Conservation (phyloP, 2,888 invertebrate genomes). For the Oscheius myriophilus region DNA sequence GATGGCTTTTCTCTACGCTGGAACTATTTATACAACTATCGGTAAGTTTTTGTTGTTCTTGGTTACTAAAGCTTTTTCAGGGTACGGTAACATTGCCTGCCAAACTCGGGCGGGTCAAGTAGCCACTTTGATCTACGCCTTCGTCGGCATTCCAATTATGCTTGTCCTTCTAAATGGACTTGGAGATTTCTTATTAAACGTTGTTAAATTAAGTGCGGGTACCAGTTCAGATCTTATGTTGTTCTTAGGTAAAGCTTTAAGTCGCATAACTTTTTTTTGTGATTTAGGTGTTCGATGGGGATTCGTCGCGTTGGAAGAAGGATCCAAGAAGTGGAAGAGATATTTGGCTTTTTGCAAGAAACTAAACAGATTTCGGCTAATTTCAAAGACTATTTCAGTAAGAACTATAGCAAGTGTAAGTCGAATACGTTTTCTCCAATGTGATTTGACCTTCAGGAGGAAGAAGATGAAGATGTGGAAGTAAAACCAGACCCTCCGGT, state of each 20-base stretch:
- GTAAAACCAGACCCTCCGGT: conserved; percentile 60
- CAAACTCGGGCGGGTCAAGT: conserved; percentile 85
- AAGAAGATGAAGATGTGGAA: conserved; percentile 49
- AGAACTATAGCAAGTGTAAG: conserved; percentile 9
- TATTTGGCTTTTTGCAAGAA: conserved; percentile 20
- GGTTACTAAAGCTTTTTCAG: conserved; percentile 74
- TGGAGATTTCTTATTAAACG: conserved; percentile 82
- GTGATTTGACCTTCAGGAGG: conserved; percentile 28
- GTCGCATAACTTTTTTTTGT: neutral
- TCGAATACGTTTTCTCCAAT: too few relatives aligned
- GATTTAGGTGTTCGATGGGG: conserved; percentile 30
- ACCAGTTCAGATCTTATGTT: conserved; percentile 36
- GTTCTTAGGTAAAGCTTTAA: conserved; percentile 35
- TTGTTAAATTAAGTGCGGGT: conserved; percentile 46
- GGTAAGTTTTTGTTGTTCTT: conserved; percentile 39
- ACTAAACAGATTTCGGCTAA: conserved; percentile 7
- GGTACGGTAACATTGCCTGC: conserved; percentile 95
- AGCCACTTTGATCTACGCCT: conserved; percentile 88
- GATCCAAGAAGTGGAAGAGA: conserved; percentile 20
- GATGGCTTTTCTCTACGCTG: conserved; percentile 68
- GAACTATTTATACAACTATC: conserved; percentile 70
- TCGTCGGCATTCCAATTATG: conserved; percentile 92
- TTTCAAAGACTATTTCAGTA: neutral
- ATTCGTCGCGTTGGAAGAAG: conserved; percentile 25
- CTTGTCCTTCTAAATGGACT: conserved; percentile 92